Conservation (phyloP, 1,140 invertebrate genomes). For the Dendrolimus punctatus region DNA sequence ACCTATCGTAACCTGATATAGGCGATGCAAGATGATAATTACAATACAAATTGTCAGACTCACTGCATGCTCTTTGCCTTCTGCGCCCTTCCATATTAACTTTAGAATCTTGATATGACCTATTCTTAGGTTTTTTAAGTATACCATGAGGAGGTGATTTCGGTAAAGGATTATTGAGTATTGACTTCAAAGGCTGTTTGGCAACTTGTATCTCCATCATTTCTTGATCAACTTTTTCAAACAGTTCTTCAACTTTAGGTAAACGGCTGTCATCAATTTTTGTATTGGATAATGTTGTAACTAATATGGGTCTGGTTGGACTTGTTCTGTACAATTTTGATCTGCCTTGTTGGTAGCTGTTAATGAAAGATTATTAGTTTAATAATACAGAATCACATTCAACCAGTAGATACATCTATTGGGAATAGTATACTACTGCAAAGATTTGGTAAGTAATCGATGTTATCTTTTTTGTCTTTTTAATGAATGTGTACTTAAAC, state of each 20-base stretch:
- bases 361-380: not conserved
- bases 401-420: too few relatives aligned
- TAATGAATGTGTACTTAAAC: too few relatives aligned
- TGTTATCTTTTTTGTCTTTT: too few relatives aligned
- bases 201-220: constrained; percentile 49
- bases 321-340: constrained; percentile 51
- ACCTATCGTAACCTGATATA: constrained; percentile 51
- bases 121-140: constrained; percentile 58
- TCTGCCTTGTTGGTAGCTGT: constrained; percentile 51
- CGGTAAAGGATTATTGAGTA: constrained; percentile 57
- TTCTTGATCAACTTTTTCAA: constrained; percentile 60
- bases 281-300: constrained; percentile 50
- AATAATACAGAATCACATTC: not conserved
- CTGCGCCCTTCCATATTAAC: constrained; percentile 41
- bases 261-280: constrained; percentile 53
- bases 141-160: constrained; percentile 53
- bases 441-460: not conserved
- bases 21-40: constrained; percentile 41
- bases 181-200: constrained; percentile 63
- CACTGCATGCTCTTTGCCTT: constrained; percentile 56
- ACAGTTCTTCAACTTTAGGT: constrained; percentile 61
- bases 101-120: constrained; percentile 39
- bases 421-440: not conserved
- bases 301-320: constrained; percentile 50
- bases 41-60: constrained; percentile 58